Base-by-base conservation (phyloP, 2,113 vertebrate genomes). In the Brachyhypopomus gauderio region DNA sequence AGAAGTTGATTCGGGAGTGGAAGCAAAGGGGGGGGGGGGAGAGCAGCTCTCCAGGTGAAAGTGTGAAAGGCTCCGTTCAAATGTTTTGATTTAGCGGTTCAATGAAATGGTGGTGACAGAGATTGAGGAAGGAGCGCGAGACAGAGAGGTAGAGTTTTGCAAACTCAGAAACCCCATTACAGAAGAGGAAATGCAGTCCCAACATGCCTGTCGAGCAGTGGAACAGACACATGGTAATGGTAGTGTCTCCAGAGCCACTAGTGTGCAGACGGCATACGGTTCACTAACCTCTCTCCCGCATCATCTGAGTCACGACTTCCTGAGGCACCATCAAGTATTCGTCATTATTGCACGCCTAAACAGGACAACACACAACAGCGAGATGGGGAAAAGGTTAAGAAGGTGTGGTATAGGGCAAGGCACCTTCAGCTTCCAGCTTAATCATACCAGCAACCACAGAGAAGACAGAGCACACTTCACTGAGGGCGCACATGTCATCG, bases 291-390 rank as follows among this genome's bases (percentile, higher is more conserved):
- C 86, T 89, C 59, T 82, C 75, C 77, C 85, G 73, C 71, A 94
- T 83, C 86, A 96, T 90, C 66, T 86, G 86, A 58, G 5, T 82
- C 94, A 96, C 95, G 83, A 86, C 85, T 52, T 93, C 89, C 72
- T 88, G 91, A 0, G 94, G 81, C 77, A 96, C 81, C 62, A 92
- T 94, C 87, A 94, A 86, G 78, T 96, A 95, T 83, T 91, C 90
- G 83, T 96, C 78, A 16, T 93, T 91, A 85, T 96, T 95, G 85
- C 95, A 96, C 0, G 89, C 94, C 96, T 95, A 87, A 36, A 2
- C 77, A 52, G 36, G 16, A 66, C 7, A 76, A 45, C 69, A 58
- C 66, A 71, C 20, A 77, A 62, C 0, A 17, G 5, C 22, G 25
- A 11, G 45, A 14, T 12, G 12, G 12, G 12, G 11, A 52, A 52